These are phyloP conservation scores for Cephonodes hylas DNA, from an alignment of 2,888 invertebrate genomes.

Conservation along the genomic window DNA sequence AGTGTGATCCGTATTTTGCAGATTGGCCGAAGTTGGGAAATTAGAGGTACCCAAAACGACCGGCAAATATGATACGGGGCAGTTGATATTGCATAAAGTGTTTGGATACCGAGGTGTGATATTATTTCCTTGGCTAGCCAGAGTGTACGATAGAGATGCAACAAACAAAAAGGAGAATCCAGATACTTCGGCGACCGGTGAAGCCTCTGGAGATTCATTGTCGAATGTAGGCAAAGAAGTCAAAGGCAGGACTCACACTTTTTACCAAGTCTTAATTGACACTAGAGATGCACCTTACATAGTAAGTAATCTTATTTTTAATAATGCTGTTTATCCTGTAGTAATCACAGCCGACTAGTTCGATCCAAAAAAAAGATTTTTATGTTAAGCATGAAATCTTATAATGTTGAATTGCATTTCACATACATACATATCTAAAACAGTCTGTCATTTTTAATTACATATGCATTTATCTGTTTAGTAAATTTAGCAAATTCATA, in stretches of 20 bases:
- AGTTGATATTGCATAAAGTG: conserved; percentile 96
- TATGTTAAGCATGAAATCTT: too few species aligned
- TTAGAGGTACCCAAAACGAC: conserved; percentile 92
- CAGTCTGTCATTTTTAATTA: too few species aligned
- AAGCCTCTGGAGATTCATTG: conserved; percentile 58
- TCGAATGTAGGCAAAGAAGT: conserved; percentile 89
- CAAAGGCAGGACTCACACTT: conserved; percentile 94
- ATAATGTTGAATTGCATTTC: neutral
- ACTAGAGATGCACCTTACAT: conserved; percentile 98
- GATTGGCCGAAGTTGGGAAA: conserved; percentile 96
- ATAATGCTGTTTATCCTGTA: neutral
- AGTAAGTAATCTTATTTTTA: conserved; percentile 80
- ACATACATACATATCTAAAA: neutral
- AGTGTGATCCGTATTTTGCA: conserved; percentile 52
- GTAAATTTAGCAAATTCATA: too few species aligned
- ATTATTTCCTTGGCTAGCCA: conserved; percentile 97
- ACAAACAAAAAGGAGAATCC: conserved; percentile 84
- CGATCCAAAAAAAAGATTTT: too few species aligned
- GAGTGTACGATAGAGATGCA: conserved; percentile 96
- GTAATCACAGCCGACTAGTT: neutral
- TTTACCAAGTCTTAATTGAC: conserved; percentile 99
- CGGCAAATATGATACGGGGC: conserved; percentile 97
- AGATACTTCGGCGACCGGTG: conserved; percentile 48
- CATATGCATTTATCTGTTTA: too few species aligned
- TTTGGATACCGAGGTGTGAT: conserved; percentile 99